A percentile compares a stretch with the other conserved stretches of the same genome.
phyloP scores from a whole-genome alignment of 2,888 invertebrate genomes.

The Junonia oenone region DNA sequence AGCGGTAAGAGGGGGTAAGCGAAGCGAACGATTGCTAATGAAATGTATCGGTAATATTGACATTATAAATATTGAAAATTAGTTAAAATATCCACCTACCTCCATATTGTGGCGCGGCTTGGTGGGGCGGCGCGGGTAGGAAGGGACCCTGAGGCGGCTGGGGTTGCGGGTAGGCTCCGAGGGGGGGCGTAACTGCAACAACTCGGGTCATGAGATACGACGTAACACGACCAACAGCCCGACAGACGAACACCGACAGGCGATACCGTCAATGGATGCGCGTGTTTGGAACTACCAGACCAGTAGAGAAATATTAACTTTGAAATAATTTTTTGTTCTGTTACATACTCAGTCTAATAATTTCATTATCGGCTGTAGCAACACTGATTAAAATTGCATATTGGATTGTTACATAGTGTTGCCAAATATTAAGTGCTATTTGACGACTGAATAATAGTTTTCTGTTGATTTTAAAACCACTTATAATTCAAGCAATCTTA shows the following conservation, averaged over 20 bases:
- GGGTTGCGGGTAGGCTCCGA: conserved; percentile 80
- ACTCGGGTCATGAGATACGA: conserved; percentile 40
- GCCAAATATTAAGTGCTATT: conserved; percentile 25
- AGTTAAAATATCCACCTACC: conserved; percentile 38
- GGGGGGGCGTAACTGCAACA: conserved; percentile 76
- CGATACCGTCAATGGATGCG: conserved; percentile 15
- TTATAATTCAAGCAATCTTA: not conserved
- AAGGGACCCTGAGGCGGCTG: conserved; percentile 81
- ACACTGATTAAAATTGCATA: conserved; percentile 25
- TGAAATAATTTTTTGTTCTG: not conserved
- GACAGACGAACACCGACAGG: conserved; percentile 29
- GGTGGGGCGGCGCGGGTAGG: conserved; percentile 83
- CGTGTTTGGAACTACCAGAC: conserved; percentile 5
- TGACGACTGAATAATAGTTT: conserved; percentile 17
- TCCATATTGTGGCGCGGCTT: conserved; percentile 77
- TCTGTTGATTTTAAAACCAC: not conserved
- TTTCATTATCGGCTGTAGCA: conserved; percentile 17
- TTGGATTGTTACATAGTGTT: conserved; percentile 27
- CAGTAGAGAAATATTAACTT: not conserved
- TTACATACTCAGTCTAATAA: conserved; percentile 1
- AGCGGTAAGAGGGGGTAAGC: too few species aligned
- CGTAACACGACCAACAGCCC: conserved; percentile 16
- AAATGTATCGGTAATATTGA: too few species aligned
- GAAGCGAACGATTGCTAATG: too few species aligned
- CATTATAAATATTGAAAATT: too few species aligned